phyloP scores from a whole-genome alignment of 2,888 invertebrate species.

The Azorinus chamasolen region DNA sequence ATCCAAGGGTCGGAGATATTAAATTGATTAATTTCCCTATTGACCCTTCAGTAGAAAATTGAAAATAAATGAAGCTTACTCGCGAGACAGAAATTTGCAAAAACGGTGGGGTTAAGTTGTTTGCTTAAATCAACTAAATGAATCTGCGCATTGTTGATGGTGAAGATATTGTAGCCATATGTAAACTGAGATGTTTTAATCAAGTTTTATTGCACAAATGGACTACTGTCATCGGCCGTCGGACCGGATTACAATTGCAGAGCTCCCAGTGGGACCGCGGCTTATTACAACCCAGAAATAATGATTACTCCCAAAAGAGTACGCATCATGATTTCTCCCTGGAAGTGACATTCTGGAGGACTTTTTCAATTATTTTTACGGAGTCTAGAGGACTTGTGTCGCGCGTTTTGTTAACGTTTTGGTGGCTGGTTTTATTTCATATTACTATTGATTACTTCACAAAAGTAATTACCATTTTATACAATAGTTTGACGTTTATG shows the following conservation, averaged over 20 bases:
- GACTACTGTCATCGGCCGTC: slow-evolving; percentile 50
- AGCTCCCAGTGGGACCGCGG: slow-evolving; percentile 8
- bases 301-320: slow-evolving; percentile 31
- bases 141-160: not conserved
- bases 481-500: too few relatives aligned
- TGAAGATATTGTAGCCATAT: slow-evolving; percentile 45
- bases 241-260: slow-evolving; percentile 35
- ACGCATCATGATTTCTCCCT: slow-evolving; percentile 14
- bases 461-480: too few relatives aligned
- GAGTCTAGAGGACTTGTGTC: too few relatives aligned
- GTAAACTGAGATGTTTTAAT: slow-evolving; percentile 67
- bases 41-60: slow-evolving; percentile 67
- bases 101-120: slow-evolving; percentile 6
- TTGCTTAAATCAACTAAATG: slow-evolving; percentile 37
- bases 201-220: slow-evolving; percentile 65
- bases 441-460: too few relatives aligned
- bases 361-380: too few relatives aligned
- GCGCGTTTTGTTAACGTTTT: too few relatives aligned
- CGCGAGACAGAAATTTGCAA: too few relatives aligned
- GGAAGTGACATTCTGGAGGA: too few relatives aligned
- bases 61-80: slow-evolving; percentile 68
- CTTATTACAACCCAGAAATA: slow-evolving; percentile 34
- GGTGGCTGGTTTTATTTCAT: too few relatives aligned
- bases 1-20: slow-evolving; percentile 35
- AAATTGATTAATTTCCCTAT: slow-evolving; percentile 67